Conservation (phyloP, 2,797 vertebrate genomes). For the Mormyrops attenuatus region DNA sequence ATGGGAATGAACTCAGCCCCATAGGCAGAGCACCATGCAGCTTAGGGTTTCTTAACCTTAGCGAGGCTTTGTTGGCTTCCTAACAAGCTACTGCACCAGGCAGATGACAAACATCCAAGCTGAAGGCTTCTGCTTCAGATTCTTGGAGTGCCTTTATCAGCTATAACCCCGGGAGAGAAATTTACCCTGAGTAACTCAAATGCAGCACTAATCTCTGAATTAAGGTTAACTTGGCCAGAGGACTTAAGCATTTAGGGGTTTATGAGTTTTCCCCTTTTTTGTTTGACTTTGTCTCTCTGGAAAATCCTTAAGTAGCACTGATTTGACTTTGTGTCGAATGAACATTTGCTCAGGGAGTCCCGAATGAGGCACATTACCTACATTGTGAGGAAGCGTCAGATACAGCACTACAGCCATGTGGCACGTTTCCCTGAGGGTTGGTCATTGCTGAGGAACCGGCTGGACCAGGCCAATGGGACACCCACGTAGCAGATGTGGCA, state of each 20-base stretch:
- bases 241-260: neutral
- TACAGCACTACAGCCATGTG: neutral
- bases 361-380: neutral
- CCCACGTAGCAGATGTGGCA: neutral
- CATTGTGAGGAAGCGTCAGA: neutral
- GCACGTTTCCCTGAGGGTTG: neutral
- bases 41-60: neutral
- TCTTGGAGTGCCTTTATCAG: neutral
- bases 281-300: neutral
- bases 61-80: neutral
- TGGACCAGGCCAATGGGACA: neutral
- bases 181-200: neutral
- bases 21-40: neutral
- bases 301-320: neutral
- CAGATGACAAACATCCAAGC: neutral
- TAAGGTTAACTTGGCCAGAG: neutral
- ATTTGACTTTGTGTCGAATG: neutral
- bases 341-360: neutral
- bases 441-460: neutral
- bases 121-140: neutral
- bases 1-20: neutral
- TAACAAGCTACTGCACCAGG: neutral
- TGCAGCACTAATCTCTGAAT: neutral
- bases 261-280: neutral
- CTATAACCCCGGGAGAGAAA: neutral